phyloP scores from a whole-genome alignment of 2,888 invertebrate species.

The Argyra leucocephala region DNA sequence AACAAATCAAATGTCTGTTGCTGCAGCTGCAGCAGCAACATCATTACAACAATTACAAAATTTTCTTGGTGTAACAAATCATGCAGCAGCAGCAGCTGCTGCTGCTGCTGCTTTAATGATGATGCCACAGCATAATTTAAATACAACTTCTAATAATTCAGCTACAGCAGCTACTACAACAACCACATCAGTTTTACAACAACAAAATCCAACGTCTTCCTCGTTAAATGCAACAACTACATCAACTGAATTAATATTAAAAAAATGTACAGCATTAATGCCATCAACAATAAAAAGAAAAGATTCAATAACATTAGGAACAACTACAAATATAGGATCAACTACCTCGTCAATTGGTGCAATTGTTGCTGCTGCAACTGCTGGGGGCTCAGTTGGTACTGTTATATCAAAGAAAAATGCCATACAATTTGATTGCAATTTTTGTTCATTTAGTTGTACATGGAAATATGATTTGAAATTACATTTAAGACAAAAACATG shows the following conservation, averaged over 20 bases:
- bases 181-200: conserved; percentile 12
- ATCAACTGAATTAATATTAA: not conserved
- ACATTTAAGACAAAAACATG: conserved; percentile 43
- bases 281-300: conserved; percentile 11
- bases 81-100: conserved; percentile 15
- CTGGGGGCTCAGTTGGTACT: conserved; percentile 16
- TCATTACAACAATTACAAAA: conserved; percentile 39
- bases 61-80: conserved; percentile 33
- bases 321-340: not conserved
- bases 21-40: conserved; percentile 31
- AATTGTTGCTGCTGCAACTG: not conserved
- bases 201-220: conserved; percentile 11
- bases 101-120: conserved; percentile 11
- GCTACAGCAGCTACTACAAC: conserved; percentile 18
- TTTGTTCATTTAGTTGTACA: conserved; percentile 41
- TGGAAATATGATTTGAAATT: conserved; percentile 44
- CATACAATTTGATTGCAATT: conserved; percentile 39
- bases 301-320: not conserved
- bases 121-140: conserved; percentile 2
- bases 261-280: conserved; percentile 9
- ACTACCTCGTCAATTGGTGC: conserved; percentile 2
- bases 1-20: conserved; percentile 32
- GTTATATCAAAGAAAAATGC: conserved; percentile 32
- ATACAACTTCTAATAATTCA: conserved; percentile 20
- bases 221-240: conserved; percentile 19